These are phyloP conservation scores for Pollachius pollachius DNA, from an alignment of 2,113 vertebrate genomes.

Conservation along the genomic window DNA sequence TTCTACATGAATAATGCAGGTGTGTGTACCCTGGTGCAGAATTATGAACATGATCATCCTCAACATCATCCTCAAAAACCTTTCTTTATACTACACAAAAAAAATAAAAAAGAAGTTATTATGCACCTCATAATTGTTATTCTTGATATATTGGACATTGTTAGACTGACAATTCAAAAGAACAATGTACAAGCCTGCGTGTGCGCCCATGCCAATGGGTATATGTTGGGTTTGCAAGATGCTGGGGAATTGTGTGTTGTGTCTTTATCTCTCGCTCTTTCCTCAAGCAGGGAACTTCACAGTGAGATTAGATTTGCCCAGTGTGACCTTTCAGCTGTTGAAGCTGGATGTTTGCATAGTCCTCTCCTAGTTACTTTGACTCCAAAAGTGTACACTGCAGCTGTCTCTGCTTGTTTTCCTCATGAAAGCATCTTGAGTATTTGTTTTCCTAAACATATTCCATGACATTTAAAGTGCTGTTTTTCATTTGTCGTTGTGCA, in stretches of 20 bases:
- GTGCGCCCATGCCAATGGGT: constrained; percentile 1
- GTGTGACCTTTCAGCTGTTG: constrained; percentile 46
- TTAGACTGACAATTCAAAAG: background rate
- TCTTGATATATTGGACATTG: background rate
- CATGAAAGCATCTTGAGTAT: constrained; percentile 18
- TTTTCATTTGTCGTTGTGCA: background rate
- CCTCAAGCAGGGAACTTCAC: constrained; percentile 25
- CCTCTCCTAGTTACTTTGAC: constrained; percentile 45
- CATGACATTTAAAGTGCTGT: constrained; percentile 31
- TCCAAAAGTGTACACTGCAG: constrained; percentile 25
- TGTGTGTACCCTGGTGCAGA: too few species aligned
- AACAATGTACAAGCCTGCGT: background rate
- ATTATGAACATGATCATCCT: too few species aligned
- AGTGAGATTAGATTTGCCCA: constrained; percentile 37
- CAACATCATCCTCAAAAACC: too few species aligned
- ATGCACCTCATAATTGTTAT: too few species aligned
- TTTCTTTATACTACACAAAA: too few species aligned
- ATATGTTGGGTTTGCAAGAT: background rate
- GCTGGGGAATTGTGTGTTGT: background rate
- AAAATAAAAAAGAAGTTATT: too few species aligned
- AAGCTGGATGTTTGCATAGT: constrained; percentile 47
- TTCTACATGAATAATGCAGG: too few species aligned
- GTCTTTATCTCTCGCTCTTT: constrained; percentile 7
- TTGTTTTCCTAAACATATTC: constrained; percentile 28
- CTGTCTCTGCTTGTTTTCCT: constrained; percentile 35